A percentile compares a stretch with the other conserved stretches of the same genome.
Evolutionary conservation across 2,113 vertebrate genomes (phyloP).

Genomic region (Hylia prasina): DNA sequence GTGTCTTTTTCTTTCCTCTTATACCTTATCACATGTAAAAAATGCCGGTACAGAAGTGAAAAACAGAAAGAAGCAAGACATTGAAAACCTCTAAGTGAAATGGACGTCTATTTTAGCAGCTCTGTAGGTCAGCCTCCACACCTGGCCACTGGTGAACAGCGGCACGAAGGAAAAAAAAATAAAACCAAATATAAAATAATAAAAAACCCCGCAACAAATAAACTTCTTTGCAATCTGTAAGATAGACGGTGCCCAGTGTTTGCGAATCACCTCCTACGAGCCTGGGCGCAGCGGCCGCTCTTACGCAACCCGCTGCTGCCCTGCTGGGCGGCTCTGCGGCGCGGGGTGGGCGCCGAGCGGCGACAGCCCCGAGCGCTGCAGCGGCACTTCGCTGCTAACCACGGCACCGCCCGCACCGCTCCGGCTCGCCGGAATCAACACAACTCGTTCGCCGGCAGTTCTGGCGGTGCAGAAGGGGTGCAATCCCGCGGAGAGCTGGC

Average conservation of each 20-base stretch:
- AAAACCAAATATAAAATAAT: background rate
- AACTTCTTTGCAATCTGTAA: background rate
- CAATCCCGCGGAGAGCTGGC: background rate
- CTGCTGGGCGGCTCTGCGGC: background rate
- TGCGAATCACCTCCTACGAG: rapidly evolving
- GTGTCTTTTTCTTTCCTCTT: background rate
- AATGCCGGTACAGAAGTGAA: background rate
- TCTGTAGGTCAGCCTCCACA: background rate
- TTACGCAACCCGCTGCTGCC: background rate
- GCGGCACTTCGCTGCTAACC: background rate
- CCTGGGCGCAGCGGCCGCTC: background rate
- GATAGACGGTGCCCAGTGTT: background rate
- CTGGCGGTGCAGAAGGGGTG: background rate
- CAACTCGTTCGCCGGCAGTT: background rate
- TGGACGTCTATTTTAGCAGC: background rate
- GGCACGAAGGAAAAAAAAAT: rapidly evolving
- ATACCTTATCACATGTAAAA: background rate
- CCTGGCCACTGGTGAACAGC: background rate
- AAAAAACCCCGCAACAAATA: too few relatives aligned
- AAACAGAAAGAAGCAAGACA: background rate
- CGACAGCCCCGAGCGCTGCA: background rate
- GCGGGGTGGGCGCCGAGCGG: background rate
- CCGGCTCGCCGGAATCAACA: background rate
- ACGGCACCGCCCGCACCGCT: background rate
- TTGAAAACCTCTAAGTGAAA: background rate